These are phyloP conservation scores for Conus canariensis DNA, from an alignment of 2,888 invertebrate genomes.

Conservation along the genomic window DNA sequence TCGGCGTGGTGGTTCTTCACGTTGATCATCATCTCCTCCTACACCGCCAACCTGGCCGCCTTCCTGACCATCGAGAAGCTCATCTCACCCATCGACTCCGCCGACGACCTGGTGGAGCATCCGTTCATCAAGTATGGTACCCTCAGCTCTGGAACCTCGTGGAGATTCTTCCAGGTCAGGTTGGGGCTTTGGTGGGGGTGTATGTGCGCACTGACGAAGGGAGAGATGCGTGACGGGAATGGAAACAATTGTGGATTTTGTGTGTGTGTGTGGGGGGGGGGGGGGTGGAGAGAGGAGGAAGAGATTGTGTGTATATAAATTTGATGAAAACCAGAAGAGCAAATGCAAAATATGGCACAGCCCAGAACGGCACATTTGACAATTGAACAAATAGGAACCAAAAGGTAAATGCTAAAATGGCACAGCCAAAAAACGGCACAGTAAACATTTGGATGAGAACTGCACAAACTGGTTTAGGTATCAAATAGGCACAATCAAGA, in stretches of 20 bases:
- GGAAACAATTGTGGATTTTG: not conserved
- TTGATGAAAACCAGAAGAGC: too few species aligned
- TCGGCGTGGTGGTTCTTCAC: constrained; percentile 80
- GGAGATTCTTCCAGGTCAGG: constrained; percentile 93
- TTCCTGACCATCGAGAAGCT: constrained; percentile 78
- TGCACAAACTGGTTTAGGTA: too few species aligned
- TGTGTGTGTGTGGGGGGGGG: too few species aligned
- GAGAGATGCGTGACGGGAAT: not conserved
- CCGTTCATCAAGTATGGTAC: constrained; percentile 98
- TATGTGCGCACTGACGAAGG: not conserved
- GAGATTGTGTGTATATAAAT: too few species aligned
- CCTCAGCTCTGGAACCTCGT: constrained; percentile 94
- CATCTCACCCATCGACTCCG: constrained; percentile 90
- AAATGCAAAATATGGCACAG: too few species aligned
- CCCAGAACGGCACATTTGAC: too few species aligned
- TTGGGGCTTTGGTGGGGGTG: not conserved
- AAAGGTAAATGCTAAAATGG: too few species aligned
- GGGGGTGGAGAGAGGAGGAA: too few species aligned
- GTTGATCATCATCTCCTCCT: constrained; percentile 79
- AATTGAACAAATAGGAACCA: too few species aligned
- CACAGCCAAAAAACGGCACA: too few species aligned
- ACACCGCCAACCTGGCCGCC: constrained; percentile 79
- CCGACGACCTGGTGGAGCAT: constrained; percentile 97
- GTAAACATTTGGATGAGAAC: too few species aligned
- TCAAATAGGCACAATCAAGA: too few species aligned